Conservation (phyloP, 2,797 vertebrate species). For the Cephalopachus bancanus region DNA sequence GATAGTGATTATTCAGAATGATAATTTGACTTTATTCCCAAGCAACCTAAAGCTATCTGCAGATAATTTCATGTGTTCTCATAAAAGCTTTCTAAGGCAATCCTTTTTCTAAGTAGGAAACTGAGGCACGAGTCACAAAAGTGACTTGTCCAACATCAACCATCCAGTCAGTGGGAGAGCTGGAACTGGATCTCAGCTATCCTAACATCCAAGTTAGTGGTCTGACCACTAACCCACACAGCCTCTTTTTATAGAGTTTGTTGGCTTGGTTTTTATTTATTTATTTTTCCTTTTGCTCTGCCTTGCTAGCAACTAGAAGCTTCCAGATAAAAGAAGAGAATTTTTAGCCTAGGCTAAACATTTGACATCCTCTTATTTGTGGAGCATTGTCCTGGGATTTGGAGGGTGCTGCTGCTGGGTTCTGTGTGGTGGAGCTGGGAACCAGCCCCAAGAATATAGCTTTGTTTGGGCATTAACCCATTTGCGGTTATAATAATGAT, state of each 20-base stretch:
- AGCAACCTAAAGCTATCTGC: conserved; percentile 45
- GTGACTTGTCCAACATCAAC: conserved; percentile 41
- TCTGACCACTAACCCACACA: conserved; percentile 78
- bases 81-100: conserved; percentile 55
- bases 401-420: conserved; percentile 67
- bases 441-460: conserved; percentile 84
- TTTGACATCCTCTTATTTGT: conserved; percentile 77
- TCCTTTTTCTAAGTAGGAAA: conserved; percentile 52
- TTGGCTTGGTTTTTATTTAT: conserved; percentile 74
- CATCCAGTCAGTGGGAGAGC: conserved; percentile 57
- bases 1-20: conserved; percentile 45
- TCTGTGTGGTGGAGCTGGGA: conserved; percentile 78
- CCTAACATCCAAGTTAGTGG: conserved; percentile 67
- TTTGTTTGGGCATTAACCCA: conserved; percentile 86
- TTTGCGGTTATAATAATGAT: conserved; percentile 93
- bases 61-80: conserved; percentile 48
- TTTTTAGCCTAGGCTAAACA: conserved; percentile 62
- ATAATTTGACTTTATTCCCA: conserved; percentile 55
- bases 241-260: conserved; percentile 76
- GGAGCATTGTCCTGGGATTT: conserved; percentile 65
- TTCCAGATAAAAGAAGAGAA: conserved; percentile 72
- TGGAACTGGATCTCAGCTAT: conserved; percentile 56
- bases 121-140: conserved; percentile 35
- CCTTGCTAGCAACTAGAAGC: conserved; percentile 62
- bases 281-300: conserved; percentile 71